Percentiles rank a stretch among this genome's conserved stretches.
Evolutionary conservation across 1,140 invertebrate species (phyloP).

Genomic region (Propsilocerus akamusi): DNA sequence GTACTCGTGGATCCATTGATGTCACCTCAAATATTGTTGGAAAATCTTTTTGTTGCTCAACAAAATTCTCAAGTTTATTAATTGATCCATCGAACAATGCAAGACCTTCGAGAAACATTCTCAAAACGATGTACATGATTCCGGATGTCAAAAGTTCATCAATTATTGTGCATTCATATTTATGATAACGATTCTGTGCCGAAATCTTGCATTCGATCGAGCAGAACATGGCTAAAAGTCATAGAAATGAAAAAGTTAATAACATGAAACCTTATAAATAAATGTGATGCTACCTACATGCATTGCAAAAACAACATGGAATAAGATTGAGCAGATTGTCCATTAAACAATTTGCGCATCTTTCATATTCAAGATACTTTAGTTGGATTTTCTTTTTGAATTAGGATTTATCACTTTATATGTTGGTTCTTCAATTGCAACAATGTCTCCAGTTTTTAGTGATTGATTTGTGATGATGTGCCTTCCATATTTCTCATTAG

Average conservation of each 20-base stretch:
- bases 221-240: constrained; percentile 56
- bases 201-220: constrained; percentile 38
- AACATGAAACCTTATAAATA: no score
- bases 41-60: neutral
- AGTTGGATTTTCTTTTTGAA: neutral
- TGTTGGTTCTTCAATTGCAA: neutral
- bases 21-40: neutral
- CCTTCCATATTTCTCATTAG: neutral
- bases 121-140: neutral
- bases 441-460: neutral
- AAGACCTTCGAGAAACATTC: neutral
- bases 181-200: constrained; percentile 44
- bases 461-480: constrained; percentile 1
- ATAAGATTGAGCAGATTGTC: constrained; percentile 39
- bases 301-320: constrained; percentile 40
- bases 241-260: no score
- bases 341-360: constrained; percentile 63
- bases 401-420: neutral
- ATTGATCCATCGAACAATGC: neutral
- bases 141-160: neutral
- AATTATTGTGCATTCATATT: constrained; percentile 54
- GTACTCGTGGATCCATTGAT: neutral
- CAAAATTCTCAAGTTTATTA: neutral
- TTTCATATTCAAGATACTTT: constrained; percentile 10
- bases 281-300: no score